phyloP scores from a whole-genome alignment of 2,113 vertebrate species.

The Saguinus midas region DNA sequence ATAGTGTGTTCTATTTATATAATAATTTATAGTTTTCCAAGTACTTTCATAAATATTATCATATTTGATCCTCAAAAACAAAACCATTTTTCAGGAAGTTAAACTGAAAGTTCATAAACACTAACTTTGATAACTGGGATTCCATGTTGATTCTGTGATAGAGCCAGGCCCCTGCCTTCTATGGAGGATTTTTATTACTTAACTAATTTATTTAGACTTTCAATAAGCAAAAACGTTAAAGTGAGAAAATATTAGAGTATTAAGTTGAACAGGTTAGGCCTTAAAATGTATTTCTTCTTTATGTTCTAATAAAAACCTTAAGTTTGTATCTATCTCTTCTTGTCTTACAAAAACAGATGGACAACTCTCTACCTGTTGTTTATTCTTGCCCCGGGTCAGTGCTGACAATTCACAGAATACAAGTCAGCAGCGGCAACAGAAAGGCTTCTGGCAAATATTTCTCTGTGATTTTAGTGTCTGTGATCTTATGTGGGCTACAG shows the following conservation, averaged over 20 bases:
- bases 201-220: not conserved
- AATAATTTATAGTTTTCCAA: not conserved
- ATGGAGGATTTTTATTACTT: not conserved
- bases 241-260: not conserved
- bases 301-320: not conserved
- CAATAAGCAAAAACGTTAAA: not conserved
- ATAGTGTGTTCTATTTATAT: not conserved
- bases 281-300: not conserved
- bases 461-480: not conserved
- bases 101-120: not conserved
- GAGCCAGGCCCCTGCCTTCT: not conserved
- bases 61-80: not conserved
- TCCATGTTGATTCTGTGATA: not conserved
- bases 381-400: not conserved
- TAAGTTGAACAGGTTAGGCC: not conserved
- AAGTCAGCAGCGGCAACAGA: too few species aligned
- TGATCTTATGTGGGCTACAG: not conserved
- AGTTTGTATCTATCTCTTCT: not conserved
- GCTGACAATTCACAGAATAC: not conserved
- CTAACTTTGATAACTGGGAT: not conserved
- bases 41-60: not conserved
- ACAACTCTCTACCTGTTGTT: not conserved
- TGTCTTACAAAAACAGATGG: not conserved
- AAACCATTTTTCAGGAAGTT: not conserved
- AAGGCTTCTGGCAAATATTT: not conserved